Base-by-base conservation (phyloP, 35 echinoderm and acorn worm species). In the Apostichopus parvimensis region DNA sequence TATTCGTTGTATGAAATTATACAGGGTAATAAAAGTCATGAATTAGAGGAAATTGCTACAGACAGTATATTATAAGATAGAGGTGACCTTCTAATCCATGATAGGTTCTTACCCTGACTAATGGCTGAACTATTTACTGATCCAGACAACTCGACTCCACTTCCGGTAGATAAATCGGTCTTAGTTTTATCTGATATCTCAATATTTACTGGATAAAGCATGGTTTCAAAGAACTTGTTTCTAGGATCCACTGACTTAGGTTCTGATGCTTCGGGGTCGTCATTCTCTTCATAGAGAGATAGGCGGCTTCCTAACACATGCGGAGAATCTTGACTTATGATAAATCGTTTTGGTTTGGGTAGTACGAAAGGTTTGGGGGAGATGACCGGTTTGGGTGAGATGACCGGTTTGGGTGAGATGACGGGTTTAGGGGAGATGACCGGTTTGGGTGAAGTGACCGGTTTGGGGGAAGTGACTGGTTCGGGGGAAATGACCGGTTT, bases 341-440 rank as follows among this genome's bases (percentile, higher is more conserved):
- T 64, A 62, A 87, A 87, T 1, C 64, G 64, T 52, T 87, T 87
- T 1, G 85, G 57, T 64, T 62, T 87, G 58, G 57, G 64, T 52
- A 65, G 25, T 9, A 62, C 11, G 10, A 9, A n/a, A 22, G 64
- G 64, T 24, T 87, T 87, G 45, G 79, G 79, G 34, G 34, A 45
- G 0, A 45, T 45, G 34, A 45, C 34, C 34, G 34, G 34, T 45
- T 45, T 45, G 34, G 34, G 34, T 45, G 34, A 45, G 3, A 45
- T 45, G 34, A 45, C 34, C 34, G 34, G 34, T 45, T 45, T 45
- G 34, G 26, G 26, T 28, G 26, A 28, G 26, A 28, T 28, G 26
- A 28, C 26, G 0, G 26, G 26, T 28, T 28, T 28, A 1, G 26
- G 26, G 0, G 34, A 45, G 4, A 0, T 45, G 34, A 45, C 34